Evolutionary conservation across 35 echinoderm and acorn worm species (phyloP).

Genomic region (Stichopus chloronotus): DNA sequence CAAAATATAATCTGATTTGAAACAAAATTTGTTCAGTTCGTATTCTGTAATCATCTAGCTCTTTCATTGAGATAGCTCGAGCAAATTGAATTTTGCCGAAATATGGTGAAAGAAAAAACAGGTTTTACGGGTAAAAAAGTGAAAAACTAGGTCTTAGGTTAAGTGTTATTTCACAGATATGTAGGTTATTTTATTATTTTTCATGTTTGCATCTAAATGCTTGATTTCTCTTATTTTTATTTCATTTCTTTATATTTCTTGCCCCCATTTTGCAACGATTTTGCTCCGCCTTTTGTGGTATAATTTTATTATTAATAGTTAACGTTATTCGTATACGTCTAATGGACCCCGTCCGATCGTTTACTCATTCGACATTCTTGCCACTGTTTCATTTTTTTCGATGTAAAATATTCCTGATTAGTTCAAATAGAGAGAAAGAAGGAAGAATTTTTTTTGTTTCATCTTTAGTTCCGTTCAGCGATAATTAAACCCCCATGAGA

Average conservation of each 20-base stretch:
- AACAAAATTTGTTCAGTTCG: not conserved
- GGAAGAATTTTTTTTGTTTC: not conserved
- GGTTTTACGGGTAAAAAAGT: not conserved
- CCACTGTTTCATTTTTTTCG: conserved; percentile 1
- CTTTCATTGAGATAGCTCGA: not conserved
- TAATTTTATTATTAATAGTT: conserved; percentile 24
- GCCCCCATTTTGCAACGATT: conserved; percentile 13
- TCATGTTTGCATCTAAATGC: not conserved
- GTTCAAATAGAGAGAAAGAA: conserved; percentile 1
- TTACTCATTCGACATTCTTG: not conserved
- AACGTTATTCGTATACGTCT: not conserved
- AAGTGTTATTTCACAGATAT: conserved; percentile 4
- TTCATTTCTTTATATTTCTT: not conserved
- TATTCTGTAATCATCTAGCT: not conserved
- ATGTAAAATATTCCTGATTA: conserved; percentile 33
- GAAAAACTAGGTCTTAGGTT: conserved; percentile 18
- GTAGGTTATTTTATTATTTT: conserved; percentile 17
- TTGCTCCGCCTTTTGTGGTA: not conserved
- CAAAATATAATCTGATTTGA: not conserved
- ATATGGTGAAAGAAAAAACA: conserved; percentile 15
- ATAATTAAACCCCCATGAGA: conserved; percentile 28
- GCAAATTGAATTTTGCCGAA: not conserved
- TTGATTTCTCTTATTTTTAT: conserved; percentile 1
- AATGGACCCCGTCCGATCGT: conserved; percentile 23
- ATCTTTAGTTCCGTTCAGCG: conserved; percentile 24